Base-by-base conservation (phyloP, 2,888 invertebrate species). In the Eucera pruinosa region DNA sequence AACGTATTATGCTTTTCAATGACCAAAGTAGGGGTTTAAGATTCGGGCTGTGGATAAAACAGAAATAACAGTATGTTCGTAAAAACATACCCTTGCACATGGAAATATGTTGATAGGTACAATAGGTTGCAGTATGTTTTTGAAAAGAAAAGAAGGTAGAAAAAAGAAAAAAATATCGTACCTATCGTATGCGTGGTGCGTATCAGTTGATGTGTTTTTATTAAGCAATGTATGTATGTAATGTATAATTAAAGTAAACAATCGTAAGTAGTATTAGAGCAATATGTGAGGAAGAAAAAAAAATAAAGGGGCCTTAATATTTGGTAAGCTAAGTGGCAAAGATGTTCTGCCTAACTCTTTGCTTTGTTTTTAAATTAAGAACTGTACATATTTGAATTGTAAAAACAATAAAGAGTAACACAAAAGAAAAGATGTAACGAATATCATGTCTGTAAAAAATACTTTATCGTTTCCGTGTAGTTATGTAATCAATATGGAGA, bases 241-340 rank as follows among this genome's bases (percentile, higher is more conserved):
- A 67, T 80, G 81, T 81, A 80, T 77, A 81, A 74, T 68, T 77
- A 83, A 71, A 81, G 83, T 81, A 81, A 83, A 78, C 58, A 68
- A 66, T 76, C 77, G 72, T 81, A 76, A 78, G 66, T 83, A 81
- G 71, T 81, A 80, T 83, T 82, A 80, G 74, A 85, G 76, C 77
- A 82, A 81, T 79, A 82, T 69, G 65, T 68, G 73, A 85, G 70
- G 39, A 76, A 58, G 57, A 68, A 47, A 72, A 57, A 80, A n/a
- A n/a, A 80, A 69, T 83, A 82, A 82, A 82, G 88, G 87, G 87
- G 88, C 88, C 88, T 88, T 89, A 89, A 83, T 84, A 86, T 68
- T 72, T 79, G 79, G 78, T 86, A 85, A 86, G 69, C 76, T 80
- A 68, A 78, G 33, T 27, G n/a, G 65, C 71, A 76, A 82, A 78